These are phyloP conservation scores for Magallana ariakensis DNA, from an alignment of 1,140 invertebrate genomes.

Conservation along the genomic window DNA sequence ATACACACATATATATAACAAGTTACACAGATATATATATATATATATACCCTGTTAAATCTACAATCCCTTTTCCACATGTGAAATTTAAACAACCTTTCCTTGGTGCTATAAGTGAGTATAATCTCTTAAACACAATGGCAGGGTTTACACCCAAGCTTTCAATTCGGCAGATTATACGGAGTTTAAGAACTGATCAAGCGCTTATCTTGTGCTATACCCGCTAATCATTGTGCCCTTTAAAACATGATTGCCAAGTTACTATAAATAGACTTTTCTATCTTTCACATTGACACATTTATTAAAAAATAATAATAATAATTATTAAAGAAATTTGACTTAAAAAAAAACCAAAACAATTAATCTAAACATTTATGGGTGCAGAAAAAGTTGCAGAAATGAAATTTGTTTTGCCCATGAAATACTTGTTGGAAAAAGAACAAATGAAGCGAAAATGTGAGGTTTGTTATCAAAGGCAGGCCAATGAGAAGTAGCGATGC, in stretches of 20 bases:
- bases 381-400: conserved; percentile 34
- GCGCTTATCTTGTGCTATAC: neutral
- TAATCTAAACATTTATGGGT: conserved; percentile 10
- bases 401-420: conserved; percentile 5
- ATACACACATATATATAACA: neutral
- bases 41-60: neutral
- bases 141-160: neutral
- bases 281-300: neutral
- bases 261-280: neutral
- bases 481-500: conserved; percentile 23
- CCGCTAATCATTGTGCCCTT: neutral
- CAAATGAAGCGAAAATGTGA: conserved; percentile 25
- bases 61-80: conserved; percentile 20
- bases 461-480: conserved; percentile 30
- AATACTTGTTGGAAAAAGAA: neutral
- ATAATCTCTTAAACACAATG: conserved; percentile 16
- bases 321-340: neutral
- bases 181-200: neutral
- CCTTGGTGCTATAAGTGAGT: neutral
- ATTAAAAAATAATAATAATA: neutral
- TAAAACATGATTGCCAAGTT: neutral
- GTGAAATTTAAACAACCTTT: conserved; percentile 5
- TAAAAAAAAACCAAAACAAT: neutral
- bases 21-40: neutral
- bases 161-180: neutral